Conservation (phyloP, 2,797 vertebrate genomes). For the Notoglanidium macrostoma region DNA sequence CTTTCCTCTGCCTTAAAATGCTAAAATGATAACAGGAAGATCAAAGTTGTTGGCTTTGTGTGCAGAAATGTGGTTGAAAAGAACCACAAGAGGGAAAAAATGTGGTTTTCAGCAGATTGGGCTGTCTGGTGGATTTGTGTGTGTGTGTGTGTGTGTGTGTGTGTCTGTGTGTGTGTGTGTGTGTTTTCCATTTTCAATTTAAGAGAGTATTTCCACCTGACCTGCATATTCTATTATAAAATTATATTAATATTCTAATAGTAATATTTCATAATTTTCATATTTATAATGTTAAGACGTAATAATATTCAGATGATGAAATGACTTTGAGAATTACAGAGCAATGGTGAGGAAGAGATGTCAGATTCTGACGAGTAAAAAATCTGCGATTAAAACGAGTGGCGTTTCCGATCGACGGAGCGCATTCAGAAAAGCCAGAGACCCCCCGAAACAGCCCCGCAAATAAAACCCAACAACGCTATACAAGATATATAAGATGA, state of each 20-base stretch:
- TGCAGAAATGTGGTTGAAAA: constrained; percentile 2
- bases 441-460: background rate
- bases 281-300: background rate
- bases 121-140: background rate
- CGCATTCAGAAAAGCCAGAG: background rate
- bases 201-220: background rate
- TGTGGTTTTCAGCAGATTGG: background rate
- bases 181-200: background rate
- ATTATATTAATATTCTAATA: background rate
- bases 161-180: background rate
- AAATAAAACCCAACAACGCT: background rate
- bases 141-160: background rate
- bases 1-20: background rate
- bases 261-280: background rate
- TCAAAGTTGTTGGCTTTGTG: constrained; percentile 16
- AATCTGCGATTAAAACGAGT: background rate
- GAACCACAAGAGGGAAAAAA: constrained; percentile 14
- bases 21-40: constrained; percentile 26
- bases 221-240: background rate
- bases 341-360: background rate
- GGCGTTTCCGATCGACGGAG: background rate
- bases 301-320: background rate
- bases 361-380: background rate
- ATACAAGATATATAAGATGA: background rate
- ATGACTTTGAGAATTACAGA: background rate